Percentiles rank a stretch among this genome's conserved stretches.
Evolutionary conservation across 1,140 invertebrate species (phyloP).

Genomic region (Plectrocnemia conspersa): DNA sequence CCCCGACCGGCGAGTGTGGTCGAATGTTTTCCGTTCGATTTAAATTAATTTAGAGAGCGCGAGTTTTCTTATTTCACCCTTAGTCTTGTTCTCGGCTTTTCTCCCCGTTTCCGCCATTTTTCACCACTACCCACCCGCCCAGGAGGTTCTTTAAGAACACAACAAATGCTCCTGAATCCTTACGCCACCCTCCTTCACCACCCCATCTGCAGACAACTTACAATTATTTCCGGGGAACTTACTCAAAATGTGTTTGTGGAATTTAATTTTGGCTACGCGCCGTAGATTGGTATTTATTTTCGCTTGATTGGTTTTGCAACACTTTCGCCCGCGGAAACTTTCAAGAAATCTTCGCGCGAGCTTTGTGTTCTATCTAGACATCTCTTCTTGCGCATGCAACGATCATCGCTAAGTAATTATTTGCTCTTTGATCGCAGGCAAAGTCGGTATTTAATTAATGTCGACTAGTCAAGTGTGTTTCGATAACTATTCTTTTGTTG

Average conservation of each 20-base stretch:
- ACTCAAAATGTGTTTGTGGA: constrained; percentile 36
- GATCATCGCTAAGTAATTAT: no score
- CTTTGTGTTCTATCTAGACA: constrained; percentile 19
- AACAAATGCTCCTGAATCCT: constrained; percentile 30
- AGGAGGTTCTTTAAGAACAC: constrained; percentile 30
- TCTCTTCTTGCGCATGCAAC: no score
- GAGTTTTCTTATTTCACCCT: constrained; percentile 33
- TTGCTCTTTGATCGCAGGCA: no score
- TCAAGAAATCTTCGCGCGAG: constrained; percentile 3
- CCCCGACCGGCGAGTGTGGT: constrained; percentile 13
- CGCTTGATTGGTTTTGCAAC: constrained; percentile 32
- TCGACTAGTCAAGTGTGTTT: no score
- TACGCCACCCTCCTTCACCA: neutral
- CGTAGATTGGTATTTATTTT: constrained; percentile 35
- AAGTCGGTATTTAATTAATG: no score
- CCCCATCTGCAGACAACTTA: constrained; percentile 17
- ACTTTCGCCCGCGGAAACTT: no score
- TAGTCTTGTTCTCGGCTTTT: constrained; percentile 24
- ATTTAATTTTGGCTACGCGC: constrained; percentile 33
- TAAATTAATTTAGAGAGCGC: constrained; percentile 33
- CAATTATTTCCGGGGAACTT: constrained; percentile 35
- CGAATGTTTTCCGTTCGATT: constrained; percentile 31
- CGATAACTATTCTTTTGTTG: no score
- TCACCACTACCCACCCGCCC: constrained; percentile 19
- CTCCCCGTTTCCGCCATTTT: constrained; percentile 13